Conservation (phyloP, 1,140 invertebrate genomes). For the Neoseiulus cucumeris region DNA sequence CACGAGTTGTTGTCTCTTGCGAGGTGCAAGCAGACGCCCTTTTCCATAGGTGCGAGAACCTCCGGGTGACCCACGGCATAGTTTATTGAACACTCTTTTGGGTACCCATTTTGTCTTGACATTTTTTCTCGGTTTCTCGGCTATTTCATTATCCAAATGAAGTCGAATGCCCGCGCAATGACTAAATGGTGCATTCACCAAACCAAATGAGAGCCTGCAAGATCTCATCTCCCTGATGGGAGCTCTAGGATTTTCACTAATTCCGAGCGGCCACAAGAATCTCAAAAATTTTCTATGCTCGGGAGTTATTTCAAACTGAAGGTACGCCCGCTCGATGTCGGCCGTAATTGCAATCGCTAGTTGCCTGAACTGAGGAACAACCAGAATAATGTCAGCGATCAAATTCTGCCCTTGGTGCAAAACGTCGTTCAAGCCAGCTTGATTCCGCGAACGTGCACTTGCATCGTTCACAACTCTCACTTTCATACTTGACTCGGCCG, state of each 20-base stretch:
- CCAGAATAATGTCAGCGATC: background rate
- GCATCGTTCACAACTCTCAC: background rate
- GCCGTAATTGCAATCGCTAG: background rate
- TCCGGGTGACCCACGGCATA: too few relatives aligned
- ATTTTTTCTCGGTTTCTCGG: too few relatives aligned
- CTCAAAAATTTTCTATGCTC: background rate
- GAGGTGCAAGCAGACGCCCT: too few relatives aligned
- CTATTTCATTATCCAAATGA: too few relatives aligned
- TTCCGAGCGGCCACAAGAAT: background rate
- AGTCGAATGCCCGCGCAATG: too few relatives aligned
- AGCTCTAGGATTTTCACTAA: background rate
- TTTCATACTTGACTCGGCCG: background rate
- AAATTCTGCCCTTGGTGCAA: background rate
- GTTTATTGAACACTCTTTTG: too few relatives aligned
- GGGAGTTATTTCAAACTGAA: background rate
- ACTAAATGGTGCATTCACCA: too few relatives aligned
- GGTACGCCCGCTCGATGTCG: background rate
- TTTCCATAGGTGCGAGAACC: too few relatives aligned
- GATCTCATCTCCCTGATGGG: background rate
- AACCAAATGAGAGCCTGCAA: too few relatives aligned
- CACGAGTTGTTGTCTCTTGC: too few relatives aligned
- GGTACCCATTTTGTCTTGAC: too few relatives aligned
- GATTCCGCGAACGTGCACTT: background rate
- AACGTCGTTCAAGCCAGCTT: background rate
- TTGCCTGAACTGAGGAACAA: background rate